Evolutionary conservation across 2,888 invertebrate genomes (phyloP), one percentile per base, ranked within the genome.

Genomic region (Oscheius sp.): DNA sequence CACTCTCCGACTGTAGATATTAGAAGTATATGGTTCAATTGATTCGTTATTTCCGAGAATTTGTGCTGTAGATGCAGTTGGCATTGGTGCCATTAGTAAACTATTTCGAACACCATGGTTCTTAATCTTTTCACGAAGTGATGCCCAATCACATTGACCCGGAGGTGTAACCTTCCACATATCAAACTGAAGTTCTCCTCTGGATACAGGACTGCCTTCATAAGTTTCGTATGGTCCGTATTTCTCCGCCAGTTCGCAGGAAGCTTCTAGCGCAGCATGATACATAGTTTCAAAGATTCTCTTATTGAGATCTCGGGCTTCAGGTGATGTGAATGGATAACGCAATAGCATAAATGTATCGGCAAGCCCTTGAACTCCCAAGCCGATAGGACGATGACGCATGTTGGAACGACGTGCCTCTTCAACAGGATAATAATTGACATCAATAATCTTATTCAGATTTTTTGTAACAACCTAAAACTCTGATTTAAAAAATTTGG

Each of bases 31-130:
- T 0, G 99, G 95, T 90, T 99, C 99, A 87, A 97, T 94, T 0
- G 96, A 95, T 89, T 99, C 98, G 89, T 98, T 99, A 89, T 99
- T 99, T 21, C 99, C 99, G 56, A 99, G 92, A 88, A 99, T 99
- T 90, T 99, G 98, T 1, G 99, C 98, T 0, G 98, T 99, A 0
- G 97, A 96, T 9, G 98, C 97, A 5, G 98, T 99, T 0, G 98
- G 98, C 98, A 99, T 99, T 0, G 97, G 97, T 0, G 98, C 97
- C 78, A 98, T 84, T 23, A 99, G 91, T 35, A 97, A 91, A 1
- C 96, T 96, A 90, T 99, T 99, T 72, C 98, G 91, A 0, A 98
- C 91, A 12, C 99, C 99, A 90, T 94, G 92, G 90, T 93, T 91
- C 0, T 93, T 92, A 83, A 99, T 96, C 88, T 93, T 93, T 63